Conservation (phyloP, 92 coral and sea anemone species). For the Porites rus region DNA sequence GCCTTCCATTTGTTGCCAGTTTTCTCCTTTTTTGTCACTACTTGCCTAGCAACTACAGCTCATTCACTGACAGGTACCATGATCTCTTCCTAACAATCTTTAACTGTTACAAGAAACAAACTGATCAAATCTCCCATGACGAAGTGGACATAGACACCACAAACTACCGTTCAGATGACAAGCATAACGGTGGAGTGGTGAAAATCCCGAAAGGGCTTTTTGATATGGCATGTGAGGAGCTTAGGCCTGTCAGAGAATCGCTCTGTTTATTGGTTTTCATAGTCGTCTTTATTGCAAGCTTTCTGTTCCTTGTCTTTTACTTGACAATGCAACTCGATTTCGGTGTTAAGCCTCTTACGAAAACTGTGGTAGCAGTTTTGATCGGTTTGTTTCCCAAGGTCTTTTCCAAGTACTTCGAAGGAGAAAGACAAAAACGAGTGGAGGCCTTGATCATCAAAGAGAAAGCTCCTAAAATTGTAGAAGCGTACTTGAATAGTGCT, state of each 20-base stretch:
- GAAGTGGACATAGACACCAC: not conserved
- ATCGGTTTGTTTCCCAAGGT: slow-evolving; percentile 37
- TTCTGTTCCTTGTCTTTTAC: slow-evolving; percentile 16
- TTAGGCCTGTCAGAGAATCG: slow-evolving; percentile 20
- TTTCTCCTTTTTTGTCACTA: no score
- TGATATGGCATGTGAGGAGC: slow-evolving; percentile 16
- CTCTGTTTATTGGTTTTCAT: slow-evolving; percentile 14
- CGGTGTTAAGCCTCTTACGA: slow-evolving; percentile 7
- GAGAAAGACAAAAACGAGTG: not conserved
- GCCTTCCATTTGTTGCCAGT: no score
- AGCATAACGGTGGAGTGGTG: not conserved
- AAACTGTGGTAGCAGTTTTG: slow-evolving; percentile 4
- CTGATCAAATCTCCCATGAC: no score
- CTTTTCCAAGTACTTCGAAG: slow-evolving; percentile 4
- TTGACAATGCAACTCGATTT: not conserved
- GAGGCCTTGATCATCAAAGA: not conserved
- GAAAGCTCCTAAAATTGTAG: not conserved
- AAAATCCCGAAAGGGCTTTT: slow-evolving; percentile 35
- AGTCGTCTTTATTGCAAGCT: not conserved
- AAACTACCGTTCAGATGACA: not conserved
- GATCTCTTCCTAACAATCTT: not conserved
- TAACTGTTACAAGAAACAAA: not conserved
- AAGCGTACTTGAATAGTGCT: not conserved
- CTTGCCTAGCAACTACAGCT: no score
- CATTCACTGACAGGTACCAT: no score